phyloP scores from a whole-genome alignment of 2,113 vertebrate genomes.

The Menura novaehollandiae region DNA sequence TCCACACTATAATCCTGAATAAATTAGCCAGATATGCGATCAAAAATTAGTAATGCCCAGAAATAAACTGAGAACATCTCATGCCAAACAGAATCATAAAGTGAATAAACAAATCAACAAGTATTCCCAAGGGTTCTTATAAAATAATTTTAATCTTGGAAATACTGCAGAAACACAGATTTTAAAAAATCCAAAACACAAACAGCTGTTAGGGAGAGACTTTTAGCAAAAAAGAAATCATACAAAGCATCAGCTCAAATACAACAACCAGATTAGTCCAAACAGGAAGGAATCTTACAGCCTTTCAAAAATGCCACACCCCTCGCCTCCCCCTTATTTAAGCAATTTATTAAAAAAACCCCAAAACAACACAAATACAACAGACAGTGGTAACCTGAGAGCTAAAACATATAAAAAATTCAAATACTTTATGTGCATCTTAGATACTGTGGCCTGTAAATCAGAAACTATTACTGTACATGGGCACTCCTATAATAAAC shows the following conservation, averaged over 20 bases:
- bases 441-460: background rate
- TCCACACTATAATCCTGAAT: background rate
- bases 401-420: background rate
- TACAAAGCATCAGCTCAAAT: background rate
- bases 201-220: background rate
- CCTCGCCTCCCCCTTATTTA: fast-evolving
- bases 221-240: background rate
- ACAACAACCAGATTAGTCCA: background rate
- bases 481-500: background rate
- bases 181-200: background rate
- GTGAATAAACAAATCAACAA: background rate
- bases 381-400: background rate
- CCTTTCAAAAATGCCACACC: background rate
- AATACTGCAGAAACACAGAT: background rate
- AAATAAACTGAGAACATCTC: background rate
- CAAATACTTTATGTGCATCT: background rate
- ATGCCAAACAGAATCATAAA: background rate
- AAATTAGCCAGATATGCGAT: background rate
- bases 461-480: background rate
- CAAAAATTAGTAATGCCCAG: background rate
- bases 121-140: background rate
- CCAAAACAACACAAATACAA: background rate
- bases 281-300: background rate
- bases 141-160: background rate
- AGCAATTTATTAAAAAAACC: background rate